phyloP scores from a whole-genome alignment of 2,888 invertebrate genomes.

The Nephrotoma appendiculata region DNA sequence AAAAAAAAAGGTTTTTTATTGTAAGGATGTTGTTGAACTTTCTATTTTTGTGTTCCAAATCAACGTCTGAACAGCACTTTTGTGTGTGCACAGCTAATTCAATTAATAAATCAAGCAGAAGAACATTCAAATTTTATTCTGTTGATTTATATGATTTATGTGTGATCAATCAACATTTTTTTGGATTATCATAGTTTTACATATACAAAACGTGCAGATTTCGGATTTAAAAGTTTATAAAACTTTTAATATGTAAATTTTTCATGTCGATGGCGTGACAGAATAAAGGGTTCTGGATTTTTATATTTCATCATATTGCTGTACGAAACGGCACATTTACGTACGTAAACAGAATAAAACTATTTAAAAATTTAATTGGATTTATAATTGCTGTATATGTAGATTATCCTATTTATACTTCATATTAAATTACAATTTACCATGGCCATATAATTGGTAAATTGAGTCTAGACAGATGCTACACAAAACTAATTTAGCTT shows the following conservation, averaged over 20 bases:
- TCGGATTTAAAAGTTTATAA: not conserved
- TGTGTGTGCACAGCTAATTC: not conserved
- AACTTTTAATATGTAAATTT: not conserved
- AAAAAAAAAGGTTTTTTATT: not conserved
- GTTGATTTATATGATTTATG: not conserved
- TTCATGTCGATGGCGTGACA: not conserved
- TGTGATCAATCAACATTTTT: not conserved
- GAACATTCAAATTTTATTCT: not conserved
- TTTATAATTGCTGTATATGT: not conserved
- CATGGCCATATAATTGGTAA: not conserved
- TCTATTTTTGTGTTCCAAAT: not conserved
- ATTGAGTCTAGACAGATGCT: not conserved
- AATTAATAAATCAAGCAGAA: not conserved
- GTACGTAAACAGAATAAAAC: not conserved
- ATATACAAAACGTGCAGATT: too few species aligned
- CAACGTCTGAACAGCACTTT: not conserved
- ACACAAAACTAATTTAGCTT: not conserved
- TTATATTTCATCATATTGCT: too few species aligned
- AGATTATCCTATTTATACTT: not conserved
- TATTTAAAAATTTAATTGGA: not conserved
- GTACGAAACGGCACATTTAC: too few species aligned
- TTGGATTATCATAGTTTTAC: not conserved
- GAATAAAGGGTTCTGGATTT: not conserved
- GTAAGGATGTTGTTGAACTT: not conserved
- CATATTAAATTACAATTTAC: not conserved